Evolutionary conservation across 2,888 invertebrate species (phyloP).

Genomic region (Pandemis corylana): DNA sequence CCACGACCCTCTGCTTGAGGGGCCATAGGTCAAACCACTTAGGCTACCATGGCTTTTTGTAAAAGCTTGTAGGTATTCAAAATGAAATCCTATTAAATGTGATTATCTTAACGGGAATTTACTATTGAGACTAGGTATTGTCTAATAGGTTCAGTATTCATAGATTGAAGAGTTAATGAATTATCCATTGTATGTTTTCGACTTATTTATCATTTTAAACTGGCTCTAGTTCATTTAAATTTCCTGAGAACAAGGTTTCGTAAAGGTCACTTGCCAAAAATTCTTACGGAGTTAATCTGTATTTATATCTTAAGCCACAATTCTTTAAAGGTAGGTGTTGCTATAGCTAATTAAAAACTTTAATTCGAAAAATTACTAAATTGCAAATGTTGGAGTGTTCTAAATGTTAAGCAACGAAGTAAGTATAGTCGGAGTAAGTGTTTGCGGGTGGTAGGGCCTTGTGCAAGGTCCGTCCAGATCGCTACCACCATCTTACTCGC

Average conservation of each 20-base stretch:
- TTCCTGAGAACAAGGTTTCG: constrained; percentile 6
- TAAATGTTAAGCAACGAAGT: no score
- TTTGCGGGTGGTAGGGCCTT: no score
- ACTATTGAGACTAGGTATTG: neutral
- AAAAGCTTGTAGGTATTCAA: no score
- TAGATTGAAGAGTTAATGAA: neutral
- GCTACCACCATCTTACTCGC: no score
- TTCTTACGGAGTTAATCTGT: neutral
- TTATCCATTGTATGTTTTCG: neutral
- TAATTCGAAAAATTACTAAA: neutral
- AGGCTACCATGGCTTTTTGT: no score
- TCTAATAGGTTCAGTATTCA: neutral
- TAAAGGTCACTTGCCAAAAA: constrained; percentile 18
- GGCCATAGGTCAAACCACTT: no score
- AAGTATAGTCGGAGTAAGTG: no score
- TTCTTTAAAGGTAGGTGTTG: neutral
- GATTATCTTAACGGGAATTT: no score
- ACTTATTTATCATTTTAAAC: constrained; percentile 7
- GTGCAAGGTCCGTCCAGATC: no score
- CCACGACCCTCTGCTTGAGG: no score
- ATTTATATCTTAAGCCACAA: neutral
- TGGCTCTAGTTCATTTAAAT: constrained; percentile 16
- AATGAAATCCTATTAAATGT: no score
- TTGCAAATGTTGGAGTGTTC: neutral
- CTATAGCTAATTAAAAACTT: neutral